A percentile compares a stretch with the other conserved stretches of the same genome.
These are phyloP conservation scores for Epinephelus cyanopodus DNA, from an alignment of 2,113 vertebrate species.

Conservation along the genomic window DNA sequence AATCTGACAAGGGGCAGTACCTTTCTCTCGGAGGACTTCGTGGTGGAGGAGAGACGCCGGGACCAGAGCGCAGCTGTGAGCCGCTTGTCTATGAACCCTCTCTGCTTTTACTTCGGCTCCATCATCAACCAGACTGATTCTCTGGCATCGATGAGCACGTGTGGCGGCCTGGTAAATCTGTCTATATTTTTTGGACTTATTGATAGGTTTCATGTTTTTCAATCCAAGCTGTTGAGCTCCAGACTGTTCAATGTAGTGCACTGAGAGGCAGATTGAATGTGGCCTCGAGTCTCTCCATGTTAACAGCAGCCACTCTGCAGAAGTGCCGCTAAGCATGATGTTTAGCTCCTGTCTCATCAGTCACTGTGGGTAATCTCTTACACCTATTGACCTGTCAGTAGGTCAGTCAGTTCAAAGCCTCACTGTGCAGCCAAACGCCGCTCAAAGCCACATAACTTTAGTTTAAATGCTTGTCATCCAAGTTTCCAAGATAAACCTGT, in stretches of 20 bases:
- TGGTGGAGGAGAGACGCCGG: slow-evolving; percentile 86
- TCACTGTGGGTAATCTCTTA: not conserved
- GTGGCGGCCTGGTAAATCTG: slow-evolving; percentile 92
- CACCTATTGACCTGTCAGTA: not conserved
- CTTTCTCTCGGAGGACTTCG: slow-evolving; percentile 88
- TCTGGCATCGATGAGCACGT: slow-evolving; percentile 90
- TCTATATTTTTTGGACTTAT: slow-evolving; percentile 11
- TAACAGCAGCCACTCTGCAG: not conserved
- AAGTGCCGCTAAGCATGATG: not conserved
- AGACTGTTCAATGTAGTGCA: not conserved
- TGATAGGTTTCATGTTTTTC: slow-evolving; percentile 24
- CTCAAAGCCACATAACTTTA: not conserved
- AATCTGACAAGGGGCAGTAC: slow-evolving; percentile 86
- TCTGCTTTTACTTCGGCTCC: slow-evolving; percentile 92
- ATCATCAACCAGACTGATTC: slow-evolving; percentile 89
- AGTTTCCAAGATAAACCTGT: slow-evolving; percentile 6
- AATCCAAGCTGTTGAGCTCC: not conserved
- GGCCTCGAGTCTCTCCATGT: not conserved
- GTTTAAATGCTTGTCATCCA: not conserved
- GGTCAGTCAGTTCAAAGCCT: slow-evolving; percentile 9
- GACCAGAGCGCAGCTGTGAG: slow-evolving; percentile 49
- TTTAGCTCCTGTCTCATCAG: not conserved
- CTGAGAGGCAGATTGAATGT: not conserved
- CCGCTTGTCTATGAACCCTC: slow-evolving; percentile 63
- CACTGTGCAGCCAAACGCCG: too few species aligned